These are phyloP conservation scores for Caenorhabditis becei DNA, from an alignment of 2,888 invertebrate genomes.

Conservation along the genomic window DNA sequence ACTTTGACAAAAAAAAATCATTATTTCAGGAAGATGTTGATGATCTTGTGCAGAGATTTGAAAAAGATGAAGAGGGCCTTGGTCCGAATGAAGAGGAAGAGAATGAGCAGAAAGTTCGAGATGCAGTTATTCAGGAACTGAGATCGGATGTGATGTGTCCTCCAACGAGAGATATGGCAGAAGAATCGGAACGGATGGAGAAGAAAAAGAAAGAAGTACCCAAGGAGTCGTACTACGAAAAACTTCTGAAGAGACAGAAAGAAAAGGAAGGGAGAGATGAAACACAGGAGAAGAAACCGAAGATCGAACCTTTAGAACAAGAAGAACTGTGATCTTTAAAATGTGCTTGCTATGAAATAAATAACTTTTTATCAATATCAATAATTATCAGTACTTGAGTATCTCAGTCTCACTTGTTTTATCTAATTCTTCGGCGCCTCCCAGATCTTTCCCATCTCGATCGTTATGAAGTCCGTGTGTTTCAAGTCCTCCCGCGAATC, in stretches of 20 bases:
- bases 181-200: constrained; percentile 60
- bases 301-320: constrained; percentile 36
- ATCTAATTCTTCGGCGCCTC: constrained; percentile 31
- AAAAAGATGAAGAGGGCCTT: constrained; percentile 20
- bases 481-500: constrained; percentile 50
- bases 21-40: constrained; percentile 56
- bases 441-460: constrained; percentile 65
- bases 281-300: constrained; percentile 30
- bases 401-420: neutral
- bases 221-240: constrained; percentile 68
- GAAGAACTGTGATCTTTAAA: constrained; percentile 18
- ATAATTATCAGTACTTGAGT: neutral
- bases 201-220: constrained; percentile 55
- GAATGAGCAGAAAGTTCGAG: constrained; percentile 29
- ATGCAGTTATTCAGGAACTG: constrained; percentile 35
- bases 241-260: constrained; percentile 60
- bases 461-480: constrained; percentile 58
- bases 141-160: constrained; percentile 67
- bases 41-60: constrained; percentile 46
- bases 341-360: neutral
- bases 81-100: constrained; percentile 17
- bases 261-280: constrained; percentile 39
- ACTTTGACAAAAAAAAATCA: neutral
- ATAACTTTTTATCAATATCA: neutral
- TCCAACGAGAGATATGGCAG: constrained; percentile 61